phyloP scores from a whole-genome alignment of 2,888 invertebrate genomes.

The Leucophora obtusa region DNA sequence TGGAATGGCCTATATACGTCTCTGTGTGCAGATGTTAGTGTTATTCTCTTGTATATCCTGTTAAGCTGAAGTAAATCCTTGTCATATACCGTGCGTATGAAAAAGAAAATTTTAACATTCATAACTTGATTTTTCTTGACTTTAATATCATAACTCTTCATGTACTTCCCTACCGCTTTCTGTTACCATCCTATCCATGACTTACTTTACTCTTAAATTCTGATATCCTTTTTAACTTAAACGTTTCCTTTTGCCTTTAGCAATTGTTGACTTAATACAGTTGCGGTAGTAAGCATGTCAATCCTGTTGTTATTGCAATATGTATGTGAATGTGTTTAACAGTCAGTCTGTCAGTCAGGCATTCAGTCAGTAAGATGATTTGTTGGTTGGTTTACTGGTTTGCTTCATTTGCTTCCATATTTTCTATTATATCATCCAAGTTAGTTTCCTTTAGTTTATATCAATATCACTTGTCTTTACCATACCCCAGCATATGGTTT shows the following conservation, averaged over 20 bases:
- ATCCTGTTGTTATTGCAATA: background rate
- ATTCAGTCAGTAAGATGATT: too few relatives aligned
- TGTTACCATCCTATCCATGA: background rate
- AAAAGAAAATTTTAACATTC: slow-evolving; percentile 20
- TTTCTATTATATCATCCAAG: background rate
- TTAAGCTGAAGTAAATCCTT: slow-evolving; percentile 19
- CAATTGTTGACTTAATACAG: slow-evolving; percentile 26
- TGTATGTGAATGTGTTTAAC: background rate
- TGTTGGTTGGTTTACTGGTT: background rate
- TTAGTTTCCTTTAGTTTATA: background rate
- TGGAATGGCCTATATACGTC: too few relatives aligned
- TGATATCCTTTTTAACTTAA: slow-evolving; percentile 28
- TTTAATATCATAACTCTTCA: slow-evolving; percentile 8
- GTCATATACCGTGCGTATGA: background rate
- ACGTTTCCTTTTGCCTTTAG: slow-evolving; percentile 22
- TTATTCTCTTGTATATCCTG: background rate
- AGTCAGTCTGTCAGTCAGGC: background rate
- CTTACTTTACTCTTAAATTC: background rate
- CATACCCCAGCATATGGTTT: background rate
- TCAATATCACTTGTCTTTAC: background rate
- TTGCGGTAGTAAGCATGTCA: background rate
- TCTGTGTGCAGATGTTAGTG: too few relatives aligned
- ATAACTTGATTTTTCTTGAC: slow-evolving; percentile 17
- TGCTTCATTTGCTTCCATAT: background rate
- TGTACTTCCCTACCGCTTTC: background rate